These are phyloP conservation scores for Varanus salvator DNA, from an alignment of 2,113 vertebrate species.

Conservation along the genomic window DNA sequence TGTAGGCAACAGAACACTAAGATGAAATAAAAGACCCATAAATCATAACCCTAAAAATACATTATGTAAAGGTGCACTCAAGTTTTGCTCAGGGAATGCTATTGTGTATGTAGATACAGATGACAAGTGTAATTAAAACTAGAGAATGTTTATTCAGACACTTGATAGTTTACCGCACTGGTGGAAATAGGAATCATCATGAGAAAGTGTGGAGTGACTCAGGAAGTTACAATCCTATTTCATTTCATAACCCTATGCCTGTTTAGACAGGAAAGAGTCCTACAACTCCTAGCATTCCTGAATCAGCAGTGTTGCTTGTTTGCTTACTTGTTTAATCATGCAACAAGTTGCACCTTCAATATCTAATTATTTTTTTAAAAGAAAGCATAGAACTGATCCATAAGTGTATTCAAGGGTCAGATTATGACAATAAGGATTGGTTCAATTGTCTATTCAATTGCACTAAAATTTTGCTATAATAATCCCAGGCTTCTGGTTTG, in stretches of 20 bases:
- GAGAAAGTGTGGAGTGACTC: neutral
- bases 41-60: constrained; percentile 19
- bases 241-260: neutral
- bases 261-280: too few species aligned
- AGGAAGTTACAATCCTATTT: neutral
- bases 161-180: neutral
- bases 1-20: constrained; percentile 19
- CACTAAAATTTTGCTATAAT: neutral
- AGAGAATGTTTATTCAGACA: constrained; percentile 9
- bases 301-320: too few species aligned
- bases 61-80: neutral
- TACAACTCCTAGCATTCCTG: too few species aligned
- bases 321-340: too few species aligned
- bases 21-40: constrained; percentile 23
- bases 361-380: neutral
- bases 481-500: neutral
- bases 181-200: neutral
- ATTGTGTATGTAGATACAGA: neutral
- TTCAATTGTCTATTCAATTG: neutral
- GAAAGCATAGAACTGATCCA: neutral
- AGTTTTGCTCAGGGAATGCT: constrained; percentile 18
- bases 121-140: constrained; percentile 11
- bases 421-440: neutral
- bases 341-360: too few species aligned
- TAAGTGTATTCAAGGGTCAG: neutral